A percentile compares a stretch with the other conserved stretches of the same genome.
These are phyloP conservation scores for Notocelia uddmanniana DNA, from an alignment of 2,888 invertebrate genomes.

Conservation along the genomic window DNA sequence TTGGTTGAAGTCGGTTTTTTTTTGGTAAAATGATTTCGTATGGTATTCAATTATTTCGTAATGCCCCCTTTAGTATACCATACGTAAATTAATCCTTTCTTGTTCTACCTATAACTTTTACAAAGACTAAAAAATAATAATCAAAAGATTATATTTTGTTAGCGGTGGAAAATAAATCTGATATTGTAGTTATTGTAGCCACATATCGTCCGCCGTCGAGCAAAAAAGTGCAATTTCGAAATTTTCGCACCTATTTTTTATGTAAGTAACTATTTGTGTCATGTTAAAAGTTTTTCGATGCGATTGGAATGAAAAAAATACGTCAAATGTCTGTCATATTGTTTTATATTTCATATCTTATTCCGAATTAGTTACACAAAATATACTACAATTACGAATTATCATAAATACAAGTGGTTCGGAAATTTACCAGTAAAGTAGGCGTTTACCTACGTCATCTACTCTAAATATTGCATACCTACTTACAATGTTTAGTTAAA, in stretches of 20 bases:
- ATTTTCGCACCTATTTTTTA: neutral
- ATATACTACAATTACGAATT: constrained; percentile 73
- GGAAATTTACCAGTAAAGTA: constrained; percentile 41
- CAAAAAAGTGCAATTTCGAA: neutral
- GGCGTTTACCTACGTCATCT: constrained; percentile 38
- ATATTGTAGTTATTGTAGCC: no score
- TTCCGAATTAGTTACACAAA: constrained; percentile 70
- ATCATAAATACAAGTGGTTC: constrained; percentile 61
- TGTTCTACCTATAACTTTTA: no score
- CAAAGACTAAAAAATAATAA: no score
- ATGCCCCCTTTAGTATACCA: no score
- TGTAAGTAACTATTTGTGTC: no score
- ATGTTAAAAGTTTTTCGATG: neutral
- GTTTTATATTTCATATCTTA: constrained; percentile 58
- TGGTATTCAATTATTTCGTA: no score
- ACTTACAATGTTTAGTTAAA: constrained; percentile 59
- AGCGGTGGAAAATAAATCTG: no score
- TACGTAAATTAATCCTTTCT: no score
- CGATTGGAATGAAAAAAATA: constrained; percentile 19
- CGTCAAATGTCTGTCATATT: constrained; percentile 49
- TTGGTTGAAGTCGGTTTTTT: no score
- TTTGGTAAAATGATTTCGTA: no score
- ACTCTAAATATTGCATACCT: constrained; percentile 58
- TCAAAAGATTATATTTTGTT: no score
- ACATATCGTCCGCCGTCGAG: neutral